These are phyloP conservation scores for Otocyon megalotis DNA, from an alignment of 2,113 vertebrate species.

Conservation along the genomic window DNA sequence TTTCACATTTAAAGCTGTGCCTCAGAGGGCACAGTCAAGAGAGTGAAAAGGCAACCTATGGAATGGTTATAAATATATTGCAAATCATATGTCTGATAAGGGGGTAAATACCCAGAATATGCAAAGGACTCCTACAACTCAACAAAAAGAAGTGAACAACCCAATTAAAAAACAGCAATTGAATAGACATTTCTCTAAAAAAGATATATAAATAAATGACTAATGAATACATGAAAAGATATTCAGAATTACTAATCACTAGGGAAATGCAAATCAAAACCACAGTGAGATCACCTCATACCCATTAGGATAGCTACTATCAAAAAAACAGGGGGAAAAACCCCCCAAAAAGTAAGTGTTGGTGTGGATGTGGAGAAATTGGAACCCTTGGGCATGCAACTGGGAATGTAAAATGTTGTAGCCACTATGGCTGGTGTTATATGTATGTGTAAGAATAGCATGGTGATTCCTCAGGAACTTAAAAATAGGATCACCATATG, in stretches of 20 bases:
- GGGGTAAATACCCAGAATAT: background rate
- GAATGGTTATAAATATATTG: background rate
- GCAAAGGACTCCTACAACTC: background rate
- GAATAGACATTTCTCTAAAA: background rate
- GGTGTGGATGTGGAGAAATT: background rate
- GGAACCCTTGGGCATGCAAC: background rate
- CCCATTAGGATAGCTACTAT: background rate
- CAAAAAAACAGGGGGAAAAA: background rate
- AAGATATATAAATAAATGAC: background rate
- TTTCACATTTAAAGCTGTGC: background rate
- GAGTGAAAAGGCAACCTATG: background rate
- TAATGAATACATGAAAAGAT: background rate
- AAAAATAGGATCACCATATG: background rate
- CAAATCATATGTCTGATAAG: background rate
- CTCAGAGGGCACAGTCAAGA: background rate
- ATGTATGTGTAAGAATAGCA: background rate
- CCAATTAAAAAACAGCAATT: background rate
- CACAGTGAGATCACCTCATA: background rate
- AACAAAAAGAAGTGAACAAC: background rate
- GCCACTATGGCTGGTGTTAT: background rate
- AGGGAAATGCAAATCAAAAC: background rate
- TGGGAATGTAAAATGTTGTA: background rate
- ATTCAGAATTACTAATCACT: background rate
- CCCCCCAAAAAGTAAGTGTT: background rate
- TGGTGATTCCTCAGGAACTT: background rate